Evolutionary conservation across 1,140 invertebrate genomes (phyloP), one percentile per base, ranked within the genome.

Genomic region (Stenopsyche tienmushanensis): DNA sequence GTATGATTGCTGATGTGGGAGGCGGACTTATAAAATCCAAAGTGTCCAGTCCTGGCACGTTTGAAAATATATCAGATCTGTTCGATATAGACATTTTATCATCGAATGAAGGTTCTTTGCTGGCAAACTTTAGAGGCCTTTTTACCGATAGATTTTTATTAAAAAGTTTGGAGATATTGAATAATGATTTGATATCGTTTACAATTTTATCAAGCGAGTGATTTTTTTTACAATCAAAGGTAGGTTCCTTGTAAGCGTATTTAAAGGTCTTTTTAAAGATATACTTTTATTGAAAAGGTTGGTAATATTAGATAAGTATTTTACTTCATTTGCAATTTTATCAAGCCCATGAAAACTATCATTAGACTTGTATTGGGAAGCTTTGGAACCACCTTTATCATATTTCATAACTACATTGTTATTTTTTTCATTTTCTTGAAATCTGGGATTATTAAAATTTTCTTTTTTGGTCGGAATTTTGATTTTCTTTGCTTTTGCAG

Each of bases 131-230:
- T 25, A 10, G 23, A n/a, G 13, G 3, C 15, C 3, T 15, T 17
- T 15, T 45, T 45, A 17, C 55, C 3, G 21, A 42, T 20, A 52
- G 1, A 34, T 29, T 74, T 65, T 75, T 74, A 62, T 72, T 72
- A 63, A 78, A 78, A 73, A 72, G 76, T 8, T 73, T 71, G 62
- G 72, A 71, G 1, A 80, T 74, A 71, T 76, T 78, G 54, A 78
- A 70, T 65, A 71, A 71, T 25, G 64, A 21, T 78, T 74, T 52
- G 72, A 75, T 34, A 69, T 72, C 24, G 72, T 59, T 53, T 69
- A 74, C 34, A 65, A 72, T 65, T 71, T 69, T 62, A 75, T 59
- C 42, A 67, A 71, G 34, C 73, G 65, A 54, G 73, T 66, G n/a
- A n/a, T n/a, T n/a, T n/a, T n/a, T n/a, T n/a, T n/a, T n/a, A n/a